Evolutionary conservation across 2,113 vertebrate genomes (phyloP).

Genomic region (Festucalex cinctus): DNA sequence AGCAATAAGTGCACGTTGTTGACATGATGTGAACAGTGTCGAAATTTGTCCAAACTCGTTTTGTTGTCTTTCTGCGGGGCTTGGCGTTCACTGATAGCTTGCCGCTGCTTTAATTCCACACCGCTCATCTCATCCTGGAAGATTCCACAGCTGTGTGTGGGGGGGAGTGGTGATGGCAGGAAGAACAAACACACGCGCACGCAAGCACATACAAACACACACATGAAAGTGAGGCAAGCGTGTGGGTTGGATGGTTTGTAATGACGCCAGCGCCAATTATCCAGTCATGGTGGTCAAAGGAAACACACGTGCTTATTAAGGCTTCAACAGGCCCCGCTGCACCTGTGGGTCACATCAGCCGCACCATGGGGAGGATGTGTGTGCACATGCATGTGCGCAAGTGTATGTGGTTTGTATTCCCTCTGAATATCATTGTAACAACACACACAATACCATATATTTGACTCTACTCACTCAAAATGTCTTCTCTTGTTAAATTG

Average conservation of each 20-base stretch:
- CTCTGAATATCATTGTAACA: background rate
- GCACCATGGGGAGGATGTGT: background rate
- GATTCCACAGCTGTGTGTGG: constrained; percentile 27
- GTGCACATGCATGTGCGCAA: background rate
- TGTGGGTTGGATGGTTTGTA: background rate
- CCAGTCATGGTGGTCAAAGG: background rate
- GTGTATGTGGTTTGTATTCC: background rate
- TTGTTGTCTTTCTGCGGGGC: background rate
- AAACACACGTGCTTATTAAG: background rate
- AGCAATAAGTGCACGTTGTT: background rate
- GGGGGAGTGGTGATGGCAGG: constrained; percentile 17
- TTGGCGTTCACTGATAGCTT: constrained; percentile 14
- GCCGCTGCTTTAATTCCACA: constrained; percentile 36
- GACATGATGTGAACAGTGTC: background rate
- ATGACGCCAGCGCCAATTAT: constrained; percentile 1
- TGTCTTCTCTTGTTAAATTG: background rate
- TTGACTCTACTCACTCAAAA: background rate
- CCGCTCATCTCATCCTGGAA: constrained; percentile 21
- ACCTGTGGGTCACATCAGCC: background rate
- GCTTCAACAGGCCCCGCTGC: background rate
- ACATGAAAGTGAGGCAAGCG: background rate
- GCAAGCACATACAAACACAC: background rate
- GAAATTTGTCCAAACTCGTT: background rate
- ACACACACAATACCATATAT: background rate
- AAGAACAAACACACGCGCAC: constrained; percentile 19